Conservation (phyloP, 1,140 invertebrate species). For the Lasaia peninsularis region DNA sequence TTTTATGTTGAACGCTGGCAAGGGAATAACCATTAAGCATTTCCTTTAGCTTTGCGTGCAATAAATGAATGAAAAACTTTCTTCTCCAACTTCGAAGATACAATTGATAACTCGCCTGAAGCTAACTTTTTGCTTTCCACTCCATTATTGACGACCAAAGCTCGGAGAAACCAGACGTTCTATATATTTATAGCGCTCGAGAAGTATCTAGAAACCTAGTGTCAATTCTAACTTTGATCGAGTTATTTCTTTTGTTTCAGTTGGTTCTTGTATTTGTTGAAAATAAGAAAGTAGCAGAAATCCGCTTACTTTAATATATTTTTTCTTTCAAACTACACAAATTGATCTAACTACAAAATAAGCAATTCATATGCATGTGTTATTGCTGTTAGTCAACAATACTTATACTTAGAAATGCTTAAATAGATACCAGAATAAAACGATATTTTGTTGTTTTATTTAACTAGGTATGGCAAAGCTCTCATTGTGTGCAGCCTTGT, state of each 20-base stretch:
- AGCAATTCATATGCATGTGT: no score
- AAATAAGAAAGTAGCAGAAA: no score
- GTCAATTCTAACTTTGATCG: constrained; percentile 6
- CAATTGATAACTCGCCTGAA: constrained; percentile 61
- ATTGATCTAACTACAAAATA: no score
- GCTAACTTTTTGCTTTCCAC: constrained; percentile 62
- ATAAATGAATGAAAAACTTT: constrained; percentile 69
- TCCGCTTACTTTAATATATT: no score
- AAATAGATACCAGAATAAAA: no score
- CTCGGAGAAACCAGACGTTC: constrained; percentile 1
- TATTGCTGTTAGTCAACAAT: no score
- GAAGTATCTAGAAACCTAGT: neutral
- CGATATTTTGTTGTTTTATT: no score
- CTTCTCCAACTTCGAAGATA: constrained; percentile 52
- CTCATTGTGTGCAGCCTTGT: no score
- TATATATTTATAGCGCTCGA: constrained; percentile 1
- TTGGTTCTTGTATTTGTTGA: neutral
- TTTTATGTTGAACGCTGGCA: constrained; percentile 6
- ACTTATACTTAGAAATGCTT: no score
- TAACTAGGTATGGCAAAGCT: no score
- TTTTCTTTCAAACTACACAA: no score
- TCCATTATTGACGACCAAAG: constrained; percentile 51
- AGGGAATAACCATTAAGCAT: constrained; percentile 16
- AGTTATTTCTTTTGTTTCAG: constrained; percentile 9
- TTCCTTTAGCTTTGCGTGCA: constrained; percentile 51